Evolutionary conservation across 2,113 vertebrate genomes (phyloP).

Genomic region (Coturnix japonica): DNA sequence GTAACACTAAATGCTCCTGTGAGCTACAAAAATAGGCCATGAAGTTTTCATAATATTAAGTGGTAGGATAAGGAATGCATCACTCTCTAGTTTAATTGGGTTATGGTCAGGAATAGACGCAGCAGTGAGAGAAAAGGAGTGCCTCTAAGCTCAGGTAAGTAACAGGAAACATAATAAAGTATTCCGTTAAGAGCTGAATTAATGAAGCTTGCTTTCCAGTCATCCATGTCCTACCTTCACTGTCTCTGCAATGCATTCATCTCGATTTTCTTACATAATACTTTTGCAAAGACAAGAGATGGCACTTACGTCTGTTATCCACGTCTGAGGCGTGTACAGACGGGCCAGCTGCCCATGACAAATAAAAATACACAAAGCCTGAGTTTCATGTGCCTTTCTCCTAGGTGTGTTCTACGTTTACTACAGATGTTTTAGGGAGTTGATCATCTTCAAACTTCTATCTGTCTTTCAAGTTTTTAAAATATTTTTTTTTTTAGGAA

Average conservation of each 20-base stretch:
- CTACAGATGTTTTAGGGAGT: background rate
- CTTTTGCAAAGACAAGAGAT: background rate
- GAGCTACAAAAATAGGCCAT: background rate
- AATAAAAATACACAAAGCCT: background rate
- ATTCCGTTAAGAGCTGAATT: background rate
- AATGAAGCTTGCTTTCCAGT: background rate
- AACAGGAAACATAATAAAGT: background rate
- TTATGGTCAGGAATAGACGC: background rate
- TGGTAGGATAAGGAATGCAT: background rate
- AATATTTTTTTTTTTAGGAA: background rate
- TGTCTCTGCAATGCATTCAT: background rate
- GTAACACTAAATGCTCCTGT: background rate
- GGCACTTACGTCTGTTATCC: background rate
- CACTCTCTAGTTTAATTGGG: background rate
- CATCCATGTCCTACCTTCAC: background rate
- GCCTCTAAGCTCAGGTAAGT: background rate
- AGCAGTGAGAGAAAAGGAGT: background rate
- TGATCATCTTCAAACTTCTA: background rate
- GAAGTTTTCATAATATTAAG: background rate
- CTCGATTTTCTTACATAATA: background rate
- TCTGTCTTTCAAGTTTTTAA: background rate
- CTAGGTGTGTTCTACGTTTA: fast-evolving
- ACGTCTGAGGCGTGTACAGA: background rate
- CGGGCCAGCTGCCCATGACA: background rate
- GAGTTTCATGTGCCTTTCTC: background rate